Base-by-base conservation (phyloP, 1,140 invertebrate genomes). In the Calycopis cecrops region DNA sequence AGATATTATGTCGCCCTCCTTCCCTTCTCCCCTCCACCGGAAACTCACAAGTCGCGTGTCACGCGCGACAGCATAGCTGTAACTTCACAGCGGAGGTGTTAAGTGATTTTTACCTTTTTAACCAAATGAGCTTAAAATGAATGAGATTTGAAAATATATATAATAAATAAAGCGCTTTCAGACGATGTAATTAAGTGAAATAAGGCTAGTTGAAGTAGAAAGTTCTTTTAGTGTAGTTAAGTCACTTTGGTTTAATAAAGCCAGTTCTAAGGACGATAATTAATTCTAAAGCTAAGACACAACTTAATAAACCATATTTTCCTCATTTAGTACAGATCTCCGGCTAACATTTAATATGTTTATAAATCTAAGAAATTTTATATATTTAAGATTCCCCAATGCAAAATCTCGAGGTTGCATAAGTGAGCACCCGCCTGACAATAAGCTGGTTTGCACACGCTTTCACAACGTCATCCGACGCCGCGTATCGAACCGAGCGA, bases 361-460 rank as follows among this genome's bases (percentile, higher is more conserved):
- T n/a, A n/a, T n/a, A n/a, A n/a, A n/a, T n/a, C n/a, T n/a, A n/a
- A n/a, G n/a, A n/a, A n/a, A n/a, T 28, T 28, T 28, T 6, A 28
- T 28, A 28, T 3, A 28, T 3, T 3, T 28, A 37, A 37, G 9
- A 8, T 4, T 37, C 9, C 9, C 35, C 11, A n/a, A 37, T 37
- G 35, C 35, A 37, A 37, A 37, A 10, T 10, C 2, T 8, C 9
- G 21, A 28, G 21, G 21, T 28, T 28, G 21, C 21, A 28, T 28
- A 28, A 28, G 2, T 28, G 21, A 44, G 17, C 14, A n/a, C 40
- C 14, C 21, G 40, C 17, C 40, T 44, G 40, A 44, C 40, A 16
- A 44, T 44, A 44, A 44, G 40, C 40, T 44, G 40, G 16, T 44
- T 44, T 44, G 40, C 40, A 44, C 40, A 44, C 40, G 40, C 14